These are phyloP conservation scores for Xylota segnis DNA, from an alignment of 2,888 invertebrate species.

Conservation along the genomic window DNA sequence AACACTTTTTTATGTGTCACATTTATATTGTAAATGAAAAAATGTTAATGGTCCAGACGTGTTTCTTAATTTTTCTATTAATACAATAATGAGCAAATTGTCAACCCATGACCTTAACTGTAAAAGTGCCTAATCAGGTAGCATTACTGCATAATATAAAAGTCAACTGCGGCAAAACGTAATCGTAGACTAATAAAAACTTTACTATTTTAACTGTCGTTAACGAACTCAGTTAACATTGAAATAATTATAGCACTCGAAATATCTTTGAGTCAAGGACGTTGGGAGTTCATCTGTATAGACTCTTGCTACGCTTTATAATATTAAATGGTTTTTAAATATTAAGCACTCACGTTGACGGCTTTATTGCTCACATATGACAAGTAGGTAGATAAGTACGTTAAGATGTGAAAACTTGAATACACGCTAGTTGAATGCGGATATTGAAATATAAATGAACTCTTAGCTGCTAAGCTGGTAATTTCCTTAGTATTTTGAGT, in stretches of 20 bases:
- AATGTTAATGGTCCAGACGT: not conserved
- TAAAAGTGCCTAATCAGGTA: slow-evolving; percentile 12
- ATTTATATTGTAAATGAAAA: not conserved
- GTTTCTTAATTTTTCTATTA: not conserved
- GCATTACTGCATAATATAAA: slow-evolving; percentile 7
- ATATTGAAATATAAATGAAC: slow-evolving; percentile 61
- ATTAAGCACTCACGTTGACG: slow-evolving; percentile 48
- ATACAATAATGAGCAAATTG: not conserved
- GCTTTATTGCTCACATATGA: slow-evolving; percentile 50
- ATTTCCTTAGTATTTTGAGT: slow-evolving; percentile 54
- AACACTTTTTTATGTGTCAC: not conserved
- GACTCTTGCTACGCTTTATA: slow-evolving; percentile 33
- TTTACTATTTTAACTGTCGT: slow-evolving; percentile 20
- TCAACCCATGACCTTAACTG: slow-evolving; percentile 16
- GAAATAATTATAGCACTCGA: slow-evolving; percentile 53
- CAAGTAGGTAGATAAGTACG: slow-evolving; percentile 41
- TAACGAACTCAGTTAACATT: slow-evolving; percentile 44
- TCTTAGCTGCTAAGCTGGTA: slow-evolving; percentile 47
- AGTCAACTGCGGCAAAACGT: not conserved
- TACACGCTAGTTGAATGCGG: slow-evolving; percentile 59
- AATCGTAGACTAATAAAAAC: slow-evolving; percentile 25
- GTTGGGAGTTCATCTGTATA: slow-evolving; percentile 20
- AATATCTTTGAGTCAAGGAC: slow-evolving; percentile 64
- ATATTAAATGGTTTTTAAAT: slow-evolving; percentile 52
- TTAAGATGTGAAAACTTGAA: slow-evolving; percentile 45